Conservation (phyloP, 2,797 vertebrate genomes). For the Monodelphis domestica region DNA sequence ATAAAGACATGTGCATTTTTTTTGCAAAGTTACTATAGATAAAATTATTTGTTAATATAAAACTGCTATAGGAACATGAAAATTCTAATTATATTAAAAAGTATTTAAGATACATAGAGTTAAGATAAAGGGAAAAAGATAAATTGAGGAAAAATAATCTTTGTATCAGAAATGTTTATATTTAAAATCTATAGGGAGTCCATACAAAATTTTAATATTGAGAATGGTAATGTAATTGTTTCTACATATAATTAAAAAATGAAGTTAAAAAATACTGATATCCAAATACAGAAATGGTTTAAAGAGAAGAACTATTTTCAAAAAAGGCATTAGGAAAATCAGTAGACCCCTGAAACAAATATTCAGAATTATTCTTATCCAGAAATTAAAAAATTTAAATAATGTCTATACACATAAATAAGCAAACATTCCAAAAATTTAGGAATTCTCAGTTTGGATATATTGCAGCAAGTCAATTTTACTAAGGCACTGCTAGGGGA, state of each 20-base stretch:
- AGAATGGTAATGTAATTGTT: too few species aligned
- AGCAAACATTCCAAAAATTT: background rate
- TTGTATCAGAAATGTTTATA: background rate
- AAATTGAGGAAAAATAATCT: background rate
- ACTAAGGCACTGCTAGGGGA: background rate
- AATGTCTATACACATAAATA: background rate
- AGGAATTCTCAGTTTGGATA: background rate
- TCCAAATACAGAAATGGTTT: background rate
- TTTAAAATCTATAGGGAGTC: background rate
- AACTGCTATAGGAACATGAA: background rate
- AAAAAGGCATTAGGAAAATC: background rate
- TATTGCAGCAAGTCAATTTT: background rate
- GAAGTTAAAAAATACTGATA: too few species aligned
- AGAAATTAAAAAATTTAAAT: background rate
- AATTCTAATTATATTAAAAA: background rate
- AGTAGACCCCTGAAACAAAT: background rate
- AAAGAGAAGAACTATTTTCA: background rate
- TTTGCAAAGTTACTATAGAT: background rate
- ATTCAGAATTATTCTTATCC: background rate
- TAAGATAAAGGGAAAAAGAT: background rate
- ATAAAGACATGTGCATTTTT: background rate
- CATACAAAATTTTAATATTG: background rate
- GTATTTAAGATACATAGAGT: background rate
- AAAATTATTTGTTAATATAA: background rate
- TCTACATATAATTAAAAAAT: too few species aligned